Evolutionary conservation across 2,888 invertebrate genomes (phyloP).

Genomic region (Mesochorus sp.): DNA sequence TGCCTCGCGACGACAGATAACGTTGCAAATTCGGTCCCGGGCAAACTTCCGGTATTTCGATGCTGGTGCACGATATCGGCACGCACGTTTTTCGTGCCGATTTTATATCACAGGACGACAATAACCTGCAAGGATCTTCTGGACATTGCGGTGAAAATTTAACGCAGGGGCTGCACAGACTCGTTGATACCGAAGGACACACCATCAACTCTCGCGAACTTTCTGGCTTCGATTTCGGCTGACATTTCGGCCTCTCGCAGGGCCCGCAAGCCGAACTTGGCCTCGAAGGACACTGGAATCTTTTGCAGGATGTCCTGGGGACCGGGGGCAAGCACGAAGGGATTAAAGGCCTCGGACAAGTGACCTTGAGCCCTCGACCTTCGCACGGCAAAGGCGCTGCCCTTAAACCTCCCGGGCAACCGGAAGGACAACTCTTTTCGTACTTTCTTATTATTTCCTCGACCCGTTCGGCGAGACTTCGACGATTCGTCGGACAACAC

Average conservation of each 20-base stretch:
- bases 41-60: conserved; percentile 33
- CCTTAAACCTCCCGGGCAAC: conserved; percentile 20
- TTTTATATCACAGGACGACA: conserved; percentile 28
- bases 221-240: background rate
- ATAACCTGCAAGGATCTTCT: background rate
- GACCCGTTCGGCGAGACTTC: conserved; percentile 72
- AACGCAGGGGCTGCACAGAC: conserved; percentile 20
- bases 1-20: conserved; percentile 62
- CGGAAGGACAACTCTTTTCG: conserved; percentile 57
- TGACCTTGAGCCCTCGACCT: conserved; percentile 1
- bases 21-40: conserved; percentile 67
- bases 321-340: background rate
- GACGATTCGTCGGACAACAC: conserved; percentile 60
- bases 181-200: conserved; percentile 12
- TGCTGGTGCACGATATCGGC: conserved; percentile 17
- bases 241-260: background rate
- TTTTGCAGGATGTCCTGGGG: conserved; percentile 3
- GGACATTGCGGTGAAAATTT: conserved; percentile 16
- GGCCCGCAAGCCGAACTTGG: conserved; percentile 39
- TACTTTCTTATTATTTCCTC: conserved; percentile 74
- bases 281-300: conserved; percentile 17
- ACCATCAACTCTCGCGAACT: background rate
- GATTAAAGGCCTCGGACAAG: conserved; percentile 3
- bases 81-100: conserved; percentile 6
- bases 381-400: background rate